Conservation (phyloP, 2,888 invertebrate genomes). For the Cartodere bifasciata region DNA sequence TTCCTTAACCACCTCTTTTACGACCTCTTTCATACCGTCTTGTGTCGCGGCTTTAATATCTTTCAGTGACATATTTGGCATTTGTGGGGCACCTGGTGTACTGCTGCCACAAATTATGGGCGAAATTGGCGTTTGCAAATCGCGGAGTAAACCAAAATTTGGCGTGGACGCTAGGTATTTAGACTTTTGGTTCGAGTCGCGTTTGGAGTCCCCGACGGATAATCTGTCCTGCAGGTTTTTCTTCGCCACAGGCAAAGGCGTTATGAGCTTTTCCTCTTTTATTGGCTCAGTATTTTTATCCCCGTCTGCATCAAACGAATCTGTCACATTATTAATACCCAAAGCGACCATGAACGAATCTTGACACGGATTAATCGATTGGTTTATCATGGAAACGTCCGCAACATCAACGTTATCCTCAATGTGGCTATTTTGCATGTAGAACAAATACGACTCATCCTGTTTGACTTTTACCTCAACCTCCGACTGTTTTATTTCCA, state of each 20-base stretch:
- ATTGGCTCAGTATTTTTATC: background rate
- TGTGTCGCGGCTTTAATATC: slow-evolving; percentile 2
- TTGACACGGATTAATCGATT: slow-evolving; percentile 15
- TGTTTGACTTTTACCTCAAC: background rate
- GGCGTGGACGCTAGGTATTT: slow-evolving; percentile 9
- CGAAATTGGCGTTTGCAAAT: slow-evolving; percentile 5
- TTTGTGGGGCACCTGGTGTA: slow-evolving; percentile 11
- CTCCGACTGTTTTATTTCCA: background rate
- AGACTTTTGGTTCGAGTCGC: background rate
- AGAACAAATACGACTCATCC: background rate
- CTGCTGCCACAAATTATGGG: slow-evolving; percentile 6
- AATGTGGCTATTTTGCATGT: slow-evolving; percentile 5
- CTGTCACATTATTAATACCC: slow-evolving; percentile 16
- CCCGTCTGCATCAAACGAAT: no score
- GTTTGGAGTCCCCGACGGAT: no score
- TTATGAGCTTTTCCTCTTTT: background rate
- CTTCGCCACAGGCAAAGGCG: background rate
- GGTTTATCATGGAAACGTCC: slow-evolving; percentile 5
- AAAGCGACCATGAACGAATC: slow-evolving; percentile 27
- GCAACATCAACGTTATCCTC: slow-evolving; percentile 5
- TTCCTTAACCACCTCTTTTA: slow-evolving; percentile 16
- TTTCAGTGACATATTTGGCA: slow-evolving; percentile 6
- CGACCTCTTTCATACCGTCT: slow-evolving; percentile 1
- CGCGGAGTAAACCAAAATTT: slow-evolving; percentile 2
- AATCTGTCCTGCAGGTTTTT: background rate